phyloP scores from a whole-genome alignment of 2,888 invertebrate genomes.

The Idaea biselata region DNA sequence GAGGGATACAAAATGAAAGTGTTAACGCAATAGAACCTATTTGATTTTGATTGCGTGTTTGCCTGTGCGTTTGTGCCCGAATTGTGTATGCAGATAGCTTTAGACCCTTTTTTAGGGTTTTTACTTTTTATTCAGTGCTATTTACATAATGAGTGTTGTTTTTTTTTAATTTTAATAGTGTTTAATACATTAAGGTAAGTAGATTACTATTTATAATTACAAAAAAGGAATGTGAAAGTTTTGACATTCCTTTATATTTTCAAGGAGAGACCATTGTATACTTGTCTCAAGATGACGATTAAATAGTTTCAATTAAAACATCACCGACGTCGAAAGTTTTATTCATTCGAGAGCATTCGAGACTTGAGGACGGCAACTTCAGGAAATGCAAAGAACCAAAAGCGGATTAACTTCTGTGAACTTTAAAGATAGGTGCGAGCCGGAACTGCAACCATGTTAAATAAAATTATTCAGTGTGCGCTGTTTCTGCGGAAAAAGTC shows the following conservation, averaged over 20 bases:
- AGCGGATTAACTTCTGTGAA: slow-evolving; percentile 30
- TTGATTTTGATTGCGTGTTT: no score
- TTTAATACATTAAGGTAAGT: no score
- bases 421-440: slow-evolving; percentile 26
- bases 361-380: slow-evolving; percentile 19
- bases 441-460: slow-evolving; percentile 25
- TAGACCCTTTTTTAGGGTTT: no score
- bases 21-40: no score
- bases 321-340: slow-evolving; percentile 5
- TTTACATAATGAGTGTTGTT: no score
- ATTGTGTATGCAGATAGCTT: no score
- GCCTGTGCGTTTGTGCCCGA: no score
- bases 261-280: slow-evolving; percentile 12
- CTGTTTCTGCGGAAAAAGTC: neutral
- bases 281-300: neutral
- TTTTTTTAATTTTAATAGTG: no score
- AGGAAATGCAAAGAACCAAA: slow-evolving; percentile 25
- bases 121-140: no score
- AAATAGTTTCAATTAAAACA: neutral
- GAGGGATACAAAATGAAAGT: no score
- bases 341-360: slow-evolving; percentile 19
- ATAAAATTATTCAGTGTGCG: slow-evolving; percentile 26
- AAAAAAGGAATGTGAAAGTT: neutral
- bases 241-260: slow-evolving; percentile 13
- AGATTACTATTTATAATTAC: no score